These are phyloP conservation scores for Cataglyphis cursor DNA, from an alignment of 2,888 invertebrate genomes.

Conservation along the genomic window DNA sequence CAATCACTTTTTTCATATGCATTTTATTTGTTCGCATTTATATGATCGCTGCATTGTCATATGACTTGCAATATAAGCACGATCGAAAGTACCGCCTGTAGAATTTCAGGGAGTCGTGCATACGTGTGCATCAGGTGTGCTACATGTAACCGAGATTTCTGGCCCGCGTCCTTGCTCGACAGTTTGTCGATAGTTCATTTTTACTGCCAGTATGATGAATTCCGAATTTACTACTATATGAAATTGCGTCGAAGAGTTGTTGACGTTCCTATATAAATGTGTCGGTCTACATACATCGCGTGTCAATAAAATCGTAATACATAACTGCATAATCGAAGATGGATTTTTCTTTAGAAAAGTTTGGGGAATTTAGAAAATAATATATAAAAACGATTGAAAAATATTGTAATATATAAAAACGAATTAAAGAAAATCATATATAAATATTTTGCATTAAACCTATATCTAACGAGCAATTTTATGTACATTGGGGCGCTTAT, in stretches of 20 bases:
- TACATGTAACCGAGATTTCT: slow-evolving; percentile 42
- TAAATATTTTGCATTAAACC: background rate
- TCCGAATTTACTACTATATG: slow-evolving; percentile 42
- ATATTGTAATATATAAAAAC: background rate
- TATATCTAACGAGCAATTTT: background rate
- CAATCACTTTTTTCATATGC: background rate
- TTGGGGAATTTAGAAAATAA: background rate
- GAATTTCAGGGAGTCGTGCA: slow-evolving; percentile 1
- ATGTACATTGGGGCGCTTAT: background rate
- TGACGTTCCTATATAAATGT: background rate
- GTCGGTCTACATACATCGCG: background rate
- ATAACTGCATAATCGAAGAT: background rate
- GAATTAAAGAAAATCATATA: background rate
- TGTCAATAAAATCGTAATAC: background rate
- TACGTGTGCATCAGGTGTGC: slow-evolving; percentile 31
- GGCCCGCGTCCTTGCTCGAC: slow-evolving; percentile 36
- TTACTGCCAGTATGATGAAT: slow-evolving; percentile 42
- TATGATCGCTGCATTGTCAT: background rate
- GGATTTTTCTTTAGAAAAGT: background rate
- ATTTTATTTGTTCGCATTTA: background rate
- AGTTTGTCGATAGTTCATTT: slow-evolving; percentile 54
- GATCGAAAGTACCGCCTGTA: slow-evolving; percentile 19
- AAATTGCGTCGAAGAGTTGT: slow-evolving; percentile 30
- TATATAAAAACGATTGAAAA: background rate
- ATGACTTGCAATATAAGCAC: slow-evolving; percentile 20